A percentile compares a stretch with the other conserved stretches of the same genome.
Evolutionary conservation across 35 echinoderm and acorn worm genomes (phyloP).

Genomic region (Heliocidaris tuberculata): DNA sequence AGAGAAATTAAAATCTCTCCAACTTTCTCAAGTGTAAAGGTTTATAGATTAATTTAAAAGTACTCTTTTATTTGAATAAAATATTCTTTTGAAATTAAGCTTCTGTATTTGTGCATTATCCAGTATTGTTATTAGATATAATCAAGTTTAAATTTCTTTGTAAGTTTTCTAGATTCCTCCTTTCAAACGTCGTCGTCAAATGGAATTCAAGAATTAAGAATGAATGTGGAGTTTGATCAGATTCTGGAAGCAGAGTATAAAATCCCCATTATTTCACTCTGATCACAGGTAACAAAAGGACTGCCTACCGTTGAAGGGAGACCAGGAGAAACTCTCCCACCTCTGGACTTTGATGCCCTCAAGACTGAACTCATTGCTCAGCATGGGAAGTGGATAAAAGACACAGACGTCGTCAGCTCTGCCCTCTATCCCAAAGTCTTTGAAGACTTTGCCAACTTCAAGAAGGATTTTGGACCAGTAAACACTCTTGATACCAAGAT

Average conservation of each 20-base stretch:
- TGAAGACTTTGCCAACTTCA: slow-evolving; percentile 89
- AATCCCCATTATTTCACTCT: background rate
- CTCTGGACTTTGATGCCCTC: slow-evolving; percentile 76
- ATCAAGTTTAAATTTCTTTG: too few species aligned
- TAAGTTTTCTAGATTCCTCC: too few species aligned
- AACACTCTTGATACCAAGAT: slow-evolving; percentile 74
- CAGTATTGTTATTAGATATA: too few species aligned
- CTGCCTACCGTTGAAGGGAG: slow-evolving; percentile 57
- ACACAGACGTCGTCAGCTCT: slow-evolving; percentile 82
- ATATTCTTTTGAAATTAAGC: too few species aligned
- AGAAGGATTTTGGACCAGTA: slow-evolving; percentile 81
- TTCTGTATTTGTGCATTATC: too few species aligned
- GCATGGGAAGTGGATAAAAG: slow-evolving; percentile 64
- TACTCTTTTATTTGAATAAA: too few species aligned
- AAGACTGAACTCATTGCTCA: slow-evolving; percentile 73
- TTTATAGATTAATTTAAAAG: too few species aligned
- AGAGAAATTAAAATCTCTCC: too few species aligned
- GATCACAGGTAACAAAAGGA: background rate
- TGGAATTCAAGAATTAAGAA: background rate
- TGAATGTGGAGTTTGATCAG: background rate
- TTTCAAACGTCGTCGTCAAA: too few species aligned
- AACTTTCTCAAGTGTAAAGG: too few species aligned
- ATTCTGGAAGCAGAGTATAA: too few species aligned
- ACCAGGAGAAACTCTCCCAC: slow-evolving; percentile 75
- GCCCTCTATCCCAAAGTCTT: slow-evolving; percentile 97